A percentile compares a stretch with the other conserved stretches of the same genome.
phyloP scores from a whole-genome alignment of 1,140 invertebrate genomes.

The Goniozus legneri region DNA sequence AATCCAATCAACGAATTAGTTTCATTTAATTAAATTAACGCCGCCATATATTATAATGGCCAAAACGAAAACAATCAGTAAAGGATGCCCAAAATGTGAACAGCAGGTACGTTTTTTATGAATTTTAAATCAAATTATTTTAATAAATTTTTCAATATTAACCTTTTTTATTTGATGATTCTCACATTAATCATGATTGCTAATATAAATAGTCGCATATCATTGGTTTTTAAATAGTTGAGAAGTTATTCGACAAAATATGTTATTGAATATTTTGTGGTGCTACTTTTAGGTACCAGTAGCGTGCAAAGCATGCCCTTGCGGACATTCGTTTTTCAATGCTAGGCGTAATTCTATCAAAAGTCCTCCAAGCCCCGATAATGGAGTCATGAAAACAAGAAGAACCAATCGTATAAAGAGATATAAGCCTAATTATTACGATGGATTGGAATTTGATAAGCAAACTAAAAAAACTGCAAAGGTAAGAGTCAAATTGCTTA shows the following conservation, averaged over 20 bases:
- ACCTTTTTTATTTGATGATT: no score
- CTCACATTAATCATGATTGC: no score
- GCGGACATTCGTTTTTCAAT: conserved; percentile 74
- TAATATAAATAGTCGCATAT: no score
- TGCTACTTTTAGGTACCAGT: conserved; percentile 65
- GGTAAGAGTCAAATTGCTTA: conserved; percentile 27
- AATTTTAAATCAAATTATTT: no score
- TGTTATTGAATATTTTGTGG: conserved; percentile 8
- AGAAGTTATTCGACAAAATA: no score
- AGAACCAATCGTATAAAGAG: conserved; percentile 72
- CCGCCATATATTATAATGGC: conserved; percentile 48
- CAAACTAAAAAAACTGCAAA: conserved; percentile 59
- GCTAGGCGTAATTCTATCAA: conserved; percentile 60
- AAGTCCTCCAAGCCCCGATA: conserved; percentile 51
- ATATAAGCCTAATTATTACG: conserved; percentile 79
- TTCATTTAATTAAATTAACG: no score
- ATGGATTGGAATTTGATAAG: conserved; percentile 74
- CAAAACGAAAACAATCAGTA: conserved; percentile 59
- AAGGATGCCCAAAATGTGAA: conserved; percentile 63
- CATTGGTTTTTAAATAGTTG: no score
- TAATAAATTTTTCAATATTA: no score
- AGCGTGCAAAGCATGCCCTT: conserved; percentile 75
- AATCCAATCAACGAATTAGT: no score
- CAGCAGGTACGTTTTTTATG: conserved; percentile 60
- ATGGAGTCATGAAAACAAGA: conserved; percentile 51